Evolutionary conservation across 2,113 vertebrate species (phyloP).

Genomic region (Origma solitaria): DNA sequence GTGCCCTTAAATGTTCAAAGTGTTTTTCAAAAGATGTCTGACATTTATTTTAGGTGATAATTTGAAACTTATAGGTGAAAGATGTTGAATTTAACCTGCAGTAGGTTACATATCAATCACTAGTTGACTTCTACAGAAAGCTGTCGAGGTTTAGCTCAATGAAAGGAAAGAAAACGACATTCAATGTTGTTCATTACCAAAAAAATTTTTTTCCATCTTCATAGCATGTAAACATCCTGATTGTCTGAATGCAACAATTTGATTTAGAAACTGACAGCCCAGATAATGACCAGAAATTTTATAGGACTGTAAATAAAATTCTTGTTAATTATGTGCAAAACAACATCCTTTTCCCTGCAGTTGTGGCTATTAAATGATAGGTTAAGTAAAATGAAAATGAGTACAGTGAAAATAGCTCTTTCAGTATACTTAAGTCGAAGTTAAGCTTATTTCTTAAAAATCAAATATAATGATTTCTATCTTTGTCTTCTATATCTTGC

Average conservation of each 20-base stretch:
- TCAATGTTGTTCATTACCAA: neutral
- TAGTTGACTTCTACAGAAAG: neutral
- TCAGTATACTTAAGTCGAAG: neutral
- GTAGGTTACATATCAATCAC: neutral
- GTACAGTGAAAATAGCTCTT: neutral
- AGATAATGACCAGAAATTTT: neutral
- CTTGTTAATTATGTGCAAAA: neutral
- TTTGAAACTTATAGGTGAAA: neutral
- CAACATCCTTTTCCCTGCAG: rapidly evolving
- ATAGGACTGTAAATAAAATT: neutral
- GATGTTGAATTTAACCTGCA: neutral
- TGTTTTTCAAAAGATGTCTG: neutral
- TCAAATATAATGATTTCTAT: rapidly evolving
- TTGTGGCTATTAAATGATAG: neutral
- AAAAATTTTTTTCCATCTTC: neutral
- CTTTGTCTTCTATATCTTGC: neutral
- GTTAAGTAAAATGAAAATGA: neutral
- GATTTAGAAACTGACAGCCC: neutral
- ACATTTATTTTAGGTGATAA: neutral
- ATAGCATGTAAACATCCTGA: neutral
- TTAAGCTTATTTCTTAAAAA: neutral
- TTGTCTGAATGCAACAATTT: neutral
- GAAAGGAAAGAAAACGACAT: neutral
- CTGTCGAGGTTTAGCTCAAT: neutral
- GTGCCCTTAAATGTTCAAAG: neutral